Evolutionary conservation across 2,797 vertebrate species (phyloP).

Genomic region (Carcharodon carcharias): DNA sequence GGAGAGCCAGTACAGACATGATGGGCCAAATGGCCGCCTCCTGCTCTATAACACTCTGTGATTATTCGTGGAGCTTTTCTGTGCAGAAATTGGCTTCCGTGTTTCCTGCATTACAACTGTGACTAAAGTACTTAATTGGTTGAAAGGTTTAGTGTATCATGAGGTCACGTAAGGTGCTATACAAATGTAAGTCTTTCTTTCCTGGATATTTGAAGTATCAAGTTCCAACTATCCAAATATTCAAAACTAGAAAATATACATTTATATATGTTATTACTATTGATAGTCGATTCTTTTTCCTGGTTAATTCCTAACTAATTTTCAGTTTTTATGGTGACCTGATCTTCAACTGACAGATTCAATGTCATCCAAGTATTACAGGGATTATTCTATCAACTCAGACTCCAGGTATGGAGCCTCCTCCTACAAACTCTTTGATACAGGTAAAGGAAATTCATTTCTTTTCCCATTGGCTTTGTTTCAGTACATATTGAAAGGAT

Average conservation of each 20-base stretch:
- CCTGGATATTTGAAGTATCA: not conserved
- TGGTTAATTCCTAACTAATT: not conserved
- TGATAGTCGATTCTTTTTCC: not conserved
- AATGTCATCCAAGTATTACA: not conserved
- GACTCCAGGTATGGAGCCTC: not conserved
- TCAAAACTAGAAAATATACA: not conserved
- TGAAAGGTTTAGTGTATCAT: not conserved
- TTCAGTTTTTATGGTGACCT: not conserved
- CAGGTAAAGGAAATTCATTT: not conserved
- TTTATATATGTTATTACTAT: not conserved
- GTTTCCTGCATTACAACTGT: not conserved
- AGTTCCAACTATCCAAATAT: not conserved
- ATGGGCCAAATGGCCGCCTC: too few species aligned
- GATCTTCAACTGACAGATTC: not conserved
- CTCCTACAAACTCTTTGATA: not conserved
- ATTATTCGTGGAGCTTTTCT: not conserved
- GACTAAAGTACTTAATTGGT: not conserved
- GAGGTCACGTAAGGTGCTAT: not conserved
- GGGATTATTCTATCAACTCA: not conserved
- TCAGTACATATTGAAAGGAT: constrained; percentile 22
- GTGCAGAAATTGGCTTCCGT: not conserved
- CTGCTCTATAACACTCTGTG: not conserved
- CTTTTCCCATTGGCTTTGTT: not conserved
- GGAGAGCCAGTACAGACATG: too few species aligned
- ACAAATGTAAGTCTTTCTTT: not conserved